phyloP scores from a whole-genome alignment of 2,888 invertebrate species.

The Drosophila bunnanda region DNA sequence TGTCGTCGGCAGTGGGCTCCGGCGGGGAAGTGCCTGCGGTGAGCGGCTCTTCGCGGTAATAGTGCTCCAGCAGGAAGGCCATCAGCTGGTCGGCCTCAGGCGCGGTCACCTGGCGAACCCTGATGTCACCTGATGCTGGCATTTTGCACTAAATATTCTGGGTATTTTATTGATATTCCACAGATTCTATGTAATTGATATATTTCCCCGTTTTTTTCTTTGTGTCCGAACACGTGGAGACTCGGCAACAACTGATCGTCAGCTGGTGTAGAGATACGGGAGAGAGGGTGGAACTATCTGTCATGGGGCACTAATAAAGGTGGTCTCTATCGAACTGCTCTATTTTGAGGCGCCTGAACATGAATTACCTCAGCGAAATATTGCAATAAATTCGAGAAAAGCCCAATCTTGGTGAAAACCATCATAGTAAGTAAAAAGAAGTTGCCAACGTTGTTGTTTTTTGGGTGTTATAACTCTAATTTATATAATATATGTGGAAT shows the following conservation, averaged over 20 bases:
- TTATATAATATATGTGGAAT: not conserved
- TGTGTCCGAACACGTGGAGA: constrained; percentile 17
- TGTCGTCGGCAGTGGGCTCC: constrained; percentile 73
- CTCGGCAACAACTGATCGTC: constrained; percentile 13
- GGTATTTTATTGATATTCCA: no score
- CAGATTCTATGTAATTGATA: not conserved
- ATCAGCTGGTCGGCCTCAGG: constrained; percentile 70
- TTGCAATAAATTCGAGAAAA: no score
- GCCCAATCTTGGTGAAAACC: not conserved
- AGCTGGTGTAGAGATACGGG: not conserved
- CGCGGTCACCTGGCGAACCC: constrained; percentile 55
- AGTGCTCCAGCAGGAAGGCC: constrained; percentile 75
- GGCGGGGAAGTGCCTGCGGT: constrained; percentile 73
- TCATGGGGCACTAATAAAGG: not conserved
- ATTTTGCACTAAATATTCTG: not conserved
- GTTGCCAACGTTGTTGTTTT: not conserved
- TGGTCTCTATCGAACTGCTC: not conserved
- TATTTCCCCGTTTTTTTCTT: not conserved
- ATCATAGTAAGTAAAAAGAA: not conserved
- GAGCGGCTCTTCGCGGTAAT: constrained; percentile 82
- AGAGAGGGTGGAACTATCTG: not conserved
- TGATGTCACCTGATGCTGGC: constrained; percentile 16
- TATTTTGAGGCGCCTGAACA: not conserved
- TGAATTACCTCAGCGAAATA: no score
- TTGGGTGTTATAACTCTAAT: not conserved